phyloP scores from a whole-genome alignment of 2,113 vertebrate genomes.

The Choloepus hoffmanni region DNA sequence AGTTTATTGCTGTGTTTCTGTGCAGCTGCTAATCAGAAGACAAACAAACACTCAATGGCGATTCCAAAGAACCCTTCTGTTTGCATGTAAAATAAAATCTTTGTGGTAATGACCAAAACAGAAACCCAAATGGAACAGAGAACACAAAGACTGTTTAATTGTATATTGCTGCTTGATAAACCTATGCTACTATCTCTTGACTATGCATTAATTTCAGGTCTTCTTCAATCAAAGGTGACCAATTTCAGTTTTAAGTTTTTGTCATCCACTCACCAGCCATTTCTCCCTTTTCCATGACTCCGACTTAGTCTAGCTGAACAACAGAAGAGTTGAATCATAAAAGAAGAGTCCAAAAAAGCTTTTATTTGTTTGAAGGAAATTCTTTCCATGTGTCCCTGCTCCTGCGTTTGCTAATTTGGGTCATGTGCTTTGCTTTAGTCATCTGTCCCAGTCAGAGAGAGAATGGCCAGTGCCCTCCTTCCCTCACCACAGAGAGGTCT shows the following conservation, averaged over 20 bases:
- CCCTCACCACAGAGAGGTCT: conserved; percentile 83
- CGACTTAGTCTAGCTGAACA: conserved; percentile 81
- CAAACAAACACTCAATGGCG: conserved; percentile 21
- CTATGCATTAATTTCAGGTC: conserved; percentile 74
- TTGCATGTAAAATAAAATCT: conserved; percentile 70
- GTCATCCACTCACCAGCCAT: conserved; percentile 64
- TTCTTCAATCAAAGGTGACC: conserved; percentile 75
- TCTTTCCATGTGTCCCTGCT: conserved; percentile 87
- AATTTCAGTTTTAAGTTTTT: conserved; percentile 76
- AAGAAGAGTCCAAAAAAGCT: conserved; percentile 85
- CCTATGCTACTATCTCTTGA: conserved; percentile 69
- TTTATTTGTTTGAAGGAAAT: conserved; percentile 88
- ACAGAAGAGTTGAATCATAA: conserved; percentile 88
- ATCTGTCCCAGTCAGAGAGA: conserved; percentile 84
- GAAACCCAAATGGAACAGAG: conserved; percentile 62
- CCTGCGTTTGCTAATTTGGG: conserved; percentile 87
- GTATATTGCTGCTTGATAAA: conserved; percentile 38
- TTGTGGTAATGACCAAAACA: conserved; percentile 67
- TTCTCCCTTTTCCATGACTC: conserved; percentile 86
- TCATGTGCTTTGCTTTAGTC: conserved; percentile 87
- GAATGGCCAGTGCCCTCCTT: conserved; percentile 80
- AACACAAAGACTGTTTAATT: conserved; percentile 56
- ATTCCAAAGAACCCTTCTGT: conserved; percentile 46
- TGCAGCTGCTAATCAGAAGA: conserved; percentile 58
- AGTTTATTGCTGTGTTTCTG: too few relatives aligned